phyloP scores from a whole-genome alignment of 1,140 invertebrate species.

The Drosophila seguyi region DNA sequence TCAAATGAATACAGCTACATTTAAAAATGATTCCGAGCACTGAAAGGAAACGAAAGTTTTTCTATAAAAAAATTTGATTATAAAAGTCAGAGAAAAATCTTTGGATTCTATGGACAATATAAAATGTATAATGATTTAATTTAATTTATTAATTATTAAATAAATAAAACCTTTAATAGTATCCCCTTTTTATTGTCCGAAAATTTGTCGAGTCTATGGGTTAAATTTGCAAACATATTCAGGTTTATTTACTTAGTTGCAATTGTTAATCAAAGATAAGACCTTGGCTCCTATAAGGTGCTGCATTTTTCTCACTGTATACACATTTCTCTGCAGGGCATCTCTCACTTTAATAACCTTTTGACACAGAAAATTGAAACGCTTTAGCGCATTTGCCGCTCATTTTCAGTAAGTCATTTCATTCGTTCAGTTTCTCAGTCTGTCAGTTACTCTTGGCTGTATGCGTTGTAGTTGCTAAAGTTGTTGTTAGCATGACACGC shows the following conservation, averaged over 20 bases:
- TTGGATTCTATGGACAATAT: neutral
- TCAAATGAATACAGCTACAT: conserved; percentile 4
- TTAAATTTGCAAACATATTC: too few species aligned
- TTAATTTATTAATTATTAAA: neutral
- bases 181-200: too few species aligned
- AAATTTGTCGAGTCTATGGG: too few species aligned
- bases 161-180: too few species aligned
- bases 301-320: neutral
- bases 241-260: neutral
- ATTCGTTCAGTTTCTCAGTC: conserved; percentile 20
- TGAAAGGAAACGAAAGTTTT: neutral
- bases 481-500: conserved; percentile 55
- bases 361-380: conserved; percentile 80
- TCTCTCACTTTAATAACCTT: conserved; percentile 76
- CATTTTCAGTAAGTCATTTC: conserved; percentile 21
- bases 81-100: too few species aligned
- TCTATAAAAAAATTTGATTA: neutral
- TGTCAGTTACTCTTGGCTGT: conserved; percentile 18
- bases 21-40: neutral
- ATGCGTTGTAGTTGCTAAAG: conserved; percentile 6
- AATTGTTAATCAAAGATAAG: neutral
- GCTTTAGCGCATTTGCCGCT: conserved; percentile 69
- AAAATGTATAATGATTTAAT: neutral
- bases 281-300: neutral
- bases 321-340: conserved; percentile 28